Conservation (phyloP, 1,140 invertebrate species). For the Leptinotarsa texana region DNA sequence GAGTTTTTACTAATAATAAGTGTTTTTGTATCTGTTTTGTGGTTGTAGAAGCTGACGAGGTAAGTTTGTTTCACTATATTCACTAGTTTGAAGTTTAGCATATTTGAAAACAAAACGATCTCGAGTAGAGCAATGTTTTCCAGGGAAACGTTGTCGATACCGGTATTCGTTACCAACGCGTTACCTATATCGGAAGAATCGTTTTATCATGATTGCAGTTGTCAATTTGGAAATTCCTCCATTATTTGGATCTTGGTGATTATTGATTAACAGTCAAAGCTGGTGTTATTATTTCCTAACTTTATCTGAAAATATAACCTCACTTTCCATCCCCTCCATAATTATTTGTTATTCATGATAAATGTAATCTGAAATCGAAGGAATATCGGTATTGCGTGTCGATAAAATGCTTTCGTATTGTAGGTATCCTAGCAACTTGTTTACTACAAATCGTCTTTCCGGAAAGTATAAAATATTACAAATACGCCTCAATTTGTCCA, state of each 20-base stretch:
- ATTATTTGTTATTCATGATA: background rate
- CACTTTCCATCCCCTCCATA: background rate
- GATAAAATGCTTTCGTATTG: background rate
- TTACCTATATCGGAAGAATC: background rate
- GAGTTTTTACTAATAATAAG: constrained; percentile 2
- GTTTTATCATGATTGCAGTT: background rate
- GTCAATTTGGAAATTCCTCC: too few species aligned
- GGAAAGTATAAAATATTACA: constrained; percentile 27
- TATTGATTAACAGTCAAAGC: too few species aligned
- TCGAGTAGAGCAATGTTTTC: background rate
- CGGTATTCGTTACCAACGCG: background rate
- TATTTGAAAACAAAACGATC: too few species aligned
- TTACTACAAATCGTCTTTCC: constrained; percentile 19
- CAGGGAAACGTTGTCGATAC: background rate
- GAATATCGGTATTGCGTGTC: constrained; percentile 8
- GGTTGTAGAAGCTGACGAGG: background rate
- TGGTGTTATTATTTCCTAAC: background rate
- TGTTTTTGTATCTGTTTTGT: constrained; percentile 13
- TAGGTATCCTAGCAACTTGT: constrained; percentile 26
- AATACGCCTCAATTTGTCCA: constrained; percentile 20
- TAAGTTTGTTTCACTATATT: background rate
- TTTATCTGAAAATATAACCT: background rate
- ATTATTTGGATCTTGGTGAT: too few species aligned
- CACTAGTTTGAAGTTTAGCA: background rate
- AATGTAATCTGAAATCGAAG: constrained; percentile 2